Base-by-base conservation (phyloP, 2,888 invertebrate species). In the Anoplius nigerrimus region DNA sequence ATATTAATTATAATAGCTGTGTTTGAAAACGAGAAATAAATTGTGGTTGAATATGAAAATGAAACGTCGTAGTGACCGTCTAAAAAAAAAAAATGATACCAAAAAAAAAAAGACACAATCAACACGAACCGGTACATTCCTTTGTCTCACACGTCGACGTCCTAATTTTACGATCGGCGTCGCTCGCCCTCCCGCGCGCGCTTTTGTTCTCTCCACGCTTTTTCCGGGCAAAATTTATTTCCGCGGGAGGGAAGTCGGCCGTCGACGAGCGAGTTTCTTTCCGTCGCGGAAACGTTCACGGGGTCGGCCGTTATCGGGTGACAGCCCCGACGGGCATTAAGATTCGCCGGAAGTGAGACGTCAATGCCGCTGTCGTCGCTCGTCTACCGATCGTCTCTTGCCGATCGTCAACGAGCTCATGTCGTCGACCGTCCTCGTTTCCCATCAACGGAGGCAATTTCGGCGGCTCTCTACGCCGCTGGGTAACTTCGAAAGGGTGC, bases 11-110 rank as follows among this genome's bases (percentile, higher is more conserved):
- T 88, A 88, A 88, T 88, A 88, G 88, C 87, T 89, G 89, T 89
- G 89, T 89, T 89, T 89, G 88, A 88, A 88, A 88, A 88, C 88
- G 87, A 88, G 87, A 89, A 89, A 88, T 88, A 89, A 88, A 89
- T 88, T 89, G 89, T 89, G 89, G 89, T 89, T 89, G 89, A 89
- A 88, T 89, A 89, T 88, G 88, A 88, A 74, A 71, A 59, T 42
- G 46, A 16, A 34, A 27, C 43, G 56, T 8, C 16, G 54, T 34
- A 56, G 43, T 56, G 18, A 27, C 24, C 46, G 21, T 22, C 43
- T 59, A 59, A 55, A 65, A 20, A 42, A 51, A 42, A 55, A 42
- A 55, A 24, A 43, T 34, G 45, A 15, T 22, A n/a, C n/a, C n/a
- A 16, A 27, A 21, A 21, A 15, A 5, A 46, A 56, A 62, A 53